Evolutionary conservation across 2,888 invertebrate genomes (phyloP).

Genomic region (Mimumesa dahlbomi): DNA sequence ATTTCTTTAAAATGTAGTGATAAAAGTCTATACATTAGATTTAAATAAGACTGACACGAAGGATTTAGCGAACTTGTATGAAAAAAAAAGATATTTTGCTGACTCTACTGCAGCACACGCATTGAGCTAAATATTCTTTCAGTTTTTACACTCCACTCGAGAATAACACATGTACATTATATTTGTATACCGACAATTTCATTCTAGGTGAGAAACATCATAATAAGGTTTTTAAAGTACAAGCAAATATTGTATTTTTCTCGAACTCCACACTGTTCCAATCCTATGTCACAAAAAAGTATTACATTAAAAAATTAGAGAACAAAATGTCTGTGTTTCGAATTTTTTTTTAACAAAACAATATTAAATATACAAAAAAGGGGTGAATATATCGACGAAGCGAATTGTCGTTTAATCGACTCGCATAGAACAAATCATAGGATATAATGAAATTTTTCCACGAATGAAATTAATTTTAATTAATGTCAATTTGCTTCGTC

Average conservation of each 20-base stretch:
- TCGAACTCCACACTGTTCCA: slow-evolving; percentile 54
- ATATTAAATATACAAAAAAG: no score
- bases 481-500: no score
- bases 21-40: slow-evolving; percentile 62
- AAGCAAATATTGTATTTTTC: slow-evolving; percentile 61
- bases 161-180: slow-evolving; percentile 55
- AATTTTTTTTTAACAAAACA: slow-evolving; percentile 22
- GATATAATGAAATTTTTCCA: no score
- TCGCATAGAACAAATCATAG: neutral
- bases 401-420: neutral
- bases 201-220: slow-evolving; percentile 52
- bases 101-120: slow-evolving; percentile 42
- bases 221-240: slow-evolving; percentile 57
- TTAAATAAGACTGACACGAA: slow-evolving; percentile 64
- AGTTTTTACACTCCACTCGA: slow-evolving; percentile 43
- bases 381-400: no score
- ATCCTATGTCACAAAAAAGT: slow-evolving; percentile 53
- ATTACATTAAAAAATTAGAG: slow-evolving; percentile 54
- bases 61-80: slow-evolving; percentile 53
- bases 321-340: slow-evolving; percentile 20
- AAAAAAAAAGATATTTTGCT: slow-evolving; percentile 49
- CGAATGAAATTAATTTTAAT: no score
- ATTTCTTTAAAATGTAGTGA: slow-evolving; percentile 54
- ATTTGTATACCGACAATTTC: slow-evolving; percentile 57
- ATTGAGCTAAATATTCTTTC: slow-evolving; percentile 43